Evolutionary conservation across 2,797 vertebrate genomes (phyloP).

Genomic region (Botia kubotai): DNA sequence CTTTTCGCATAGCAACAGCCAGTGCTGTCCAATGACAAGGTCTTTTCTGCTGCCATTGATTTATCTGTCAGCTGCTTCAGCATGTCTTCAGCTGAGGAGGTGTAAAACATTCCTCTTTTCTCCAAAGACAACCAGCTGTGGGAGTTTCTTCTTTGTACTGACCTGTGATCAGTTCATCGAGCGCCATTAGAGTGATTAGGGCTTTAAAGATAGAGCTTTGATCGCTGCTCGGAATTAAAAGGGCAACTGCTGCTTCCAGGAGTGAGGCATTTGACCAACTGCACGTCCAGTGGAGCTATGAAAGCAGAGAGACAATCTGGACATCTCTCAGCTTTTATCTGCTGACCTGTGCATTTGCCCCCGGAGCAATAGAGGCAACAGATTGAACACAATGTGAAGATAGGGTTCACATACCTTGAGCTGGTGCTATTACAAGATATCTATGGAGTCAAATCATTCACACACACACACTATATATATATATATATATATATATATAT

Average conservation of each 20-base stretch:
- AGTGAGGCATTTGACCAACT: constrained; percentile 4
- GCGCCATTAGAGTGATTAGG: constrained; percentile 11
- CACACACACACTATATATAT: too few species aligned
- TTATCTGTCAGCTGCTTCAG: constrained; percentile 70
- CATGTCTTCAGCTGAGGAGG: constrained; percentile 41
- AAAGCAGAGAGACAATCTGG: constrained; percentile 10
- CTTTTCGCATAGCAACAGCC: constrained; percentile 12
- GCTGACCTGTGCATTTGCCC: constrained; percentile 44
- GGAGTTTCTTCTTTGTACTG: constrained; percentile 7
- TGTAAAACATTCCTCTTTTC: not conserved
- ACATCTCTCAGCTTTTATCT: constrained; percentile 34
- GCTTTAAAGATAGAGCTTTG: constrained; percentile 12
- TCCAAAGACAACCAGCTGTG: constrained; percentile 12
- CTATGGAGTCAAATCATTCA: not conserved
- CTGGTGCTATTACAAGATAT: not conserved
- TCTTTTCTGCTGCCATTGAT: constrained; percentile 67
- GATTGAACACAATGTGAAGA: constrained; percentile 12
- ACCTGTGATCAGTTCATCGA: constrained; percentile 15
- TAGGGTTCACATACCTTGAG: constrained; percentile 1
- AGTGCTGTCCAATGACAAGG: constrained; percentile 33
- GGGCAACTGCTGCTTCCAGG: not conserved
- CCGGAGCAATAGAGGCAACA: not conserved
- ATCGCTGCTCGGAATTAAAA: constrained; percentile 12
- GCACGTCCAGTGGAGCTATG: not conserved
- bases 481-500: too few species aligned